Evolutionary conservation across 1,140 invertebrate genomes (phyloP).

Genomic region (Hyposmocoma kahamanoa): DNA sequence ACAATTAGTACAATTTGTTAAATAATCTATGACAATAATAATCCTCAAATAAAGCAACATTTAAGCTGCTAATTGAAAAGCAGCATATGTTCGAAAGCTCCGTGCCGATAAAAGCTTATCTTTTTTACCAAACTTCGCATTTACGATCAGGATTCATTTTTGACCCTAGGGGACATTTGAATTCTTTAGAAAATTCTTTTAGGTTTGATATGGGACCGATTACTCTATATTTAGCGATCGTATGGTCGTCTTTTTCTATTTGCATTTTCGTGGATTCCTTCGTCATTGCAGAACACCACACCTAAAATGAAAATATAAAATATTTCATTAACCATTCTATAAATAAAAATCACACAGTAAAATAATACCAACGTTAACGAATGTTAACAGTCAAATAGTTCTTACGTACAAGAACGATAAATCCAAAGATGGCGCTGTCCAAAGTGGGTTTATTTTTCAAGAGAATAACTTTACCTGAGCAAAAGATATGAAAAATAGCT

Average conservation of each 20-base stretch:
- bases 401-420: too few species aligned
- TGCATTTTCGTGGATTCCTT: constrained; percentile 85
- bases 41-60: too few species aligned
- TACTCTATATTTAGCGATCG: constrained; percentile 86
- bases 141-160: constrained; percentile 94
- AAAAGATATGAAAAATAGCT: constrained; percentile 94
- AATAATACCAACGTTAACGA: too few species aligned
- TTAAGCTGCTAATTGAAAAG: too few species aligned
- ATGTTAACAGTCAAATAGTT: too few species aligned
- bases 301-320: constrained; percentile 73
- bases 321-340: neutral
- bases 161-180: constrained; percentile 85
- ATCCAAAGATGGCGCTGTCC: too few species aligned
- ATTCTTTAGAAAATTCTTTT: constrained; percentile 89
- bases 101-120: neutral
- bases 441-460: too few species aligned
- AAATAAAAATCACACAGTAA: too few species aligned
- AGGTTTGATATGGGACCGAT: constrained; percentile 93
- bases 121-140: constrained; percentile 92
- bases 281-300: constrained; percentile 90
- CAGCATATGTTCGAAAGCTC: too few species aligned
- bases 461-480: constrained; percentile 93
- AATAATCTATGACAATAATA: too few species aligned
- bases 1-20: too few species aligned
- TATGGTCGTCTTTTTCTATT: constrained; percentile 90